These are phyloP conservation scores for Carabus problematicus DNA, from an alignment of 2,888 invertebrate genomes.

Conservation along the genomic window DNA sequence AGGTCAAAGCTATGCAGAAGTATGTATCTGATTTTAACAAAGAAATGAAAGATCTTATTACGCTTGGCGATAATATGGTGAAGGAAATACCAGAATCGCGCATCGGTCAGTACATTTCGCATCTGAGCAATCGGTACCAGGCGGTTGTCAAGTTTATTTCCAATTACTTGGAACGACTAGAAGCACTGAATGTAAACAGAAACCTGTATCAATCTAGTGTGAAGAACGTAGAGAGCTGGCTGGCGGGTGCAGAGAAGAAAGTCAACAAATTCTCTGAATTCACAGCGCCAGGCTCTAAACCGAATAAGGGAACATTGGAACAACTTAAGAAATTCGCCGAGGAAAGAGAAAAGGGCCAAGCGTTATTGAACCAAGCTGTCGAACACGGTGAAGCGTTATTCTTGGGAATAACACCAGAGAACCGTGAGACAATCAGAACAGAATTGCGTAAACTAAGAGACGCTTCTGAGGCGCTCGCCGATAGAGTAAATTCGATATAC, in stretches of 20 bases:
- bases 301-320: slow-evolving; percentile 76
- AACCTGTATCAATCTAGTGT: slow-evolving; percentile 72
- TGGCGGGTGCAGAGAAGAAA: slow-evolving; percentile 76
- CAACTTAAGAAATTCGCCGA: slow-evolving; percentile 76
- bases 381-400: slow-evolving; percentile 90
- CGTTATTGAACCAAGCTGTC: slow-evolving; percentile 77
- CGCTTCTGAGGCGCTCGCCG: slow-evolving; percentile 83
- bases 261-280: slow-evolving; percentile 76
- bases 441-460: slow-evolving; percentile 83
- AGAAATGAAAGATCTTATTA: slow-evolving; percentile 72
- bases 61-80: slow-evolving; percentile 74
- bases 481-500: slow-evolving; percentile 82
- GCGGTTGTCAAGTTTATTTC: slow-evolving; percentile 74
- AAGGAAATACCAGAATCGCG: slow-evolving; percentile 83
- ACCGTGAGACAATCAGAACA: slow-evolving; percentile 82
- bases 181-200: slow-evolving; percentile 74
- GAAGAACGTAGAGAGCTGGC: slow-evolving; percentile 78
- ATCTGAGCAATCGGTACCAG: slow-evolving; percentile 78
- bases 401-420: slow-evolving; percentile 84
- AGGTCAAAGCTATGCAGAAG: slow-evolving; percentile 68
- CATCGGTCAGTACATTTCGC: slow-evolving; percentile 80
- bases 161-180: slow-evolving; percentile 74
- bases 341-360: slow-evolving; percentile 81
- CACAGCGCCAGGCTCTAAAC: slow-evolving; percentile 75
- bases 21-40: slow-evolving; percentile 70